Conservation (phyloP, 2,113 vertebrate genomes). For the Pseudonaja textilis region DNA sequence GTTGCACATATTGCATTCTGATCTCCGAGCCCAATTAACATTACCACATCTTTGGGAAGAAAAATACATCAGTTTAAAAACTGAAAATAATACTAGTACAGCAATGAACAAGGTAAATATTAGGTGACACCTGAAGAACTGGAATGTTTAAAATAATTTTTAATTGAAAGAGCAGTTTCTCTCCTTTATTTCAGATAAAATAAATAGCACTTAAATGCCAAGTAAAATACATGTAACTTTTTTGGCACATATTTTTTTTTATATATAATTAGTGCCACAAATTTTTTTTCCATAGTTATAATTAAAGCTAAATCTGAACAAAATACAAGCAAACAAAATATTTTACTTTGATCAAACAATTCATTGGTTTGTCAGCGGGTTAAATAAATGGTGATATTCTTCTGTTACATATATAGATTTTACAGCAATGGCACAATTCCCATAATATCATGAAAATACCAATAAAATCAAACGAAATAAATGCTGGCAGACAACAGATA, state of each 20-base stretch:
- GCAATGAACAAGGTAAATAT: rapidly evolving
- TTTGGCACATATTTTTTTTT: neutral
- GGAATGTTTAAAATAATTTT: neutral
- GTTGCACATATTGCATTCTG: conserved; percentile 99
- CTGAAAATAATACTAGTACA: neutral
- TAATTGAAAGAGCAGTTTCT: neutral
- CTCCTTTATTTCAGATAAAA: neutral
- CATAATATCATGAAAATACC: neutral
- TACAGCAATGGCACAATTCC: neutral
- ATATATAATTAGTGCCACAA: neutral
- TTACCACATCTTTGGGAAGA: conserved; percentile 85
- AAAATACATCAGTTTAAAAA: neutral
- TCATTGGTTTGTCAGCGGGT: neutral
- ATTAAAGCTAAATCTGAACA: neutral
- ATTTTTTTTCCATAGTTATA: neutral
- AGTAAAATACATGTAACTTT: neutral
- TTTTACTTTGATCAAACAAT: neutral
- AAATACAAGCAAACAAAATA: conserved; percentile 1
- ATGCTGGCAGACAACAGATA: neutral
- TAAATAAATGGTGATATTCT: neutral
- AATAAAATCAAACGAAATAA: neutral
- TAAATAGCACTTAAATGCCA: neutral
- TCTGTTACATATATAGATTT: neutral
- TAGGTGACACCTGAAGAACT: neutral
- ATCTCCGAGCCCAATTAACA: conserved; percentile 96